A percentile compares a stretch with the other conserved stretches of the same genome.
These are phyloP conservation scores for Geodia barretti DNA, from an alignment of 37 sponge, comb jelly and placozoan species.

Conservation along the genomic window DNA sequence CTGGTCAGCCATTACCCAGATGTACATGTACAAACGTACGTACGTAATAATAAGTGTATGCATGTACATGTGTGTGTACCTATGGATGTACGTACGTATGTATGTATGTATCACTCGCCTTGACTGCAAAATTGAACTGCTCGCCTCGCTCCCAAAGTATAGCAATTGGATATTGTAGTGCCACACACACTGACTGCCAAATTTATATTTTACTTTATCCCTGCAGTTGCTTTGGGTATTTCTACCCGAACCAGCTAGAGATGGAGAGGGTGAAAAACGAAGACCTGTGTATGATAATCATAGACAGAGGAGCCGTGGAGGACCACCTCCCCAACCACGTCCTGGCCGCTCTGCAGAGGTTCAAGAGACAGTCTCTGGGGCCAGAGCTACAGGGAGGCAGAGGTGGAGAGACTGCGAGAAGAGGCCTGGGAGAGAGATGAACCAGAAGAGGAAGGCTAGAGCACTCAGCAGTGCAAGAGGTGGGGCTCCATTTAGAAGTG, in stretches of 20 bases:
- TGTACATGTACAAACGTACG: no score
- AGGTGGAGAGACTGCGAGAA: background rate
- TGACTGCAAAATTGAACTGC: no score
- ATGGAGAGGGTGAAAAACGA: background rate
- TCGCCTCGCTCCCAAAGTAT: no score
- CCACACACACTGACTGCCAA: no score
- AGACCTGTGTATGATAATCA: constrained; percentile 29
- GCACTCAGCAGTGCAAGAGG: background rate
- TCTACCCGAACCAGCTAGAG: background rate
- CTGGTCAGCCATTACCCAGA: constrained; percentile 30
- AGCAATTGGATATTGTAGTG: no score
- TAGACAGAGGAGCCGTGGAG: constrained; percentile 28
- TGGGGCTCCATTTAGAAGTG: no score
- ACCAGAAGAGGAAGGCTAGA: background rate
- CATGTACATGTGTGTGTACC: no score
- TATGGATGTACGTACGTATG: no score
- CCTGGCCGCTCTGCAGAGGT: constrained; percentile 3
- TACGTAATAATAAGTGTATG: no score
- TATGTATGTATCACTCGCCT: no score
- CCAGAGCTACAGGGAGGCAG: background rate
- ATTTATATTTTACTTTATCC: no score
- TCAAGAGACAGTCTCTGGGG: background rate
- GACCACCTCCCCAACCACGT: constrained; percentile 49
- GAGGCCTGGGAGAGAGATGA: background rate
- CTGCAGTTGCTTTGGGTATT: background rate